Evolutionary conservation across 1,140 invertebrate species (phyloP).

Genomic region (Portunus trituberculatus): DNA sequence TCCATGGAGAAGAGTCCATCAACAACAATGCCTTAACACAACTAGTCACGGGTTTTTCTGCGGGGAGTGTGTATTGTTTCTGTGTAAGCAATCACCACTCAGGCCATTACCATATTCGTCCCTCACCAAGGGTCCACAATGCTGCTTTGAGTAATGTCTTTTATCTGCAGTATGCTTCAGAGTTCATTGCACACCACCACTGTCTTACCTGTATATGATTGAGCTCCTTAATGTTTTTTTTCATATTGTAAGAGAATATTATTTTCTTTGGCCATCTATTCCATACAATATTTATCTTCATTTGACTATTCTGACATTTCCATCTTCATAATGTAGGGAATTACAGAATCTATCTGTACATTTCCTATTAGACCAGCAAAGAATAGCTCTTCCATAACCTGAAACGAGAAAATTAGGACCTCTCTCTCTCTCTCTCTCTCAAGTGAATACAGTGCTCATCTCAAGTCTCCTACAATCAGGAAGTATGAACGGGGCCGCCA

Average conservation of each 20-base stretch:
- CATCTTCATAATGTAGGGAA: conserved; percentile 95
- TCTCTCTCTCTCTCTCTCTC: too few species aligned
- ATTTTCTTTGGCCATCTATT: conserved; percentile 68
- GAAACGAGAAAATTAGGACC: conserved; percentile 43
- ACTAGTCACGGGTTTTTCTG: conserved; percentile 63
- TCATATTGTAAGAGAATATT: conserved; percentile 30
- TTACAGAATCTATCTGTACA: conserved; percentile 94
- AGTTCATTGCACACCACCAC: conserved; percentile 47
- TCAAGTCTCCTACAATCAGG: too few species aligned
- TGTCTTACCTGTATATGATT: conserved; percentile 40
- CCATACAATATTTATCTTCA: conserved; percentile 25
- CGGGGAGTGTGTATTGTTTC: background rate
- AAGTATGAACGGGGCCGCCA: too few species aligned
- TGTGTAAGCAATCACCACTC: conserved; percentile 36
- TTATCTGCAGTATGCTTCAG: conserved; percentile 40
- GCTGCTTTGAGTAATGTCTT: conserved; percentile 63
- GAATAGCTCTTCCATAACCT: conserved; percentile 94
- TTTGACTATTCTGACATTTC: conserved; percentile 81
- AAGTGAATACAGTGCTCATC: too few species aligned
- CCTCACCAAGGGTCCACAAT: conserved; percentile 55
- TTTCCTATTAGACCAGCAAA: conserved; percentile 95
- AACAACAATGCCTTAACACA: conserved; percentile 65
- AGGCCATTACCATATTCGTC: conserved; percentile 51
- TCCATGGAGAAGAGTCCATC: conserved; percentile 58
- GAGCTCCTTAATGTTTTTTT: conserved; percentile 6